Conservation (phyloP, 30 jellyfish, hydroid and myxozoan species). For the Turritopsis dohrnii region DNA sequence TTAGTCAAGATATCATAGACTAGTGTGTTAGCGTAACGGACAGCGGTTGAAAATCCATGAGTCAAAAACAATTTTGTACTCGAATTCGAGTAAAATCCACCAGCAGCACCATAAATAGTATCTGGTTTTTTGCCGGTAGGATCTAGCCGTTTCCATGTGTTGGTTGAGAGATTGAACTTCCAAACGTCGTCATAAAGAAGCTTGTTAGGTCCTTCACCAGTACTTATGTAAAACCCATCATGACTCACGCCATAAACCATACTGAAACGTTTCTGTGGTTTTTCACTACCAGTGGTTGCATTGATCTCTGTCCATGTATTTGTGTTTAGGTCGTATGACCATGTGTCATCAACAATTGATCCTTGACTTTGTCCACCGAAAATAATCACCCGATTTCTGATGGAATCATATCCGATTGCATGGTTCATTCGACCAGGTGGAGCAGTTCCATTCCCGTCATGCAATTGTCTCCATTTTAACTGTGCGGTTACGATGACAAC, state of each 20-base stretch:
- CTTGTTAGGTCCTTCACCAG: slow-evolving; percentile 37
- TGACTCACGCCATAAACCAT: slow-evolving; percentile 28
- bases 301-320: slow-evolving; percentile 27
- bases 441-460: slow-evolving; percentile 17
- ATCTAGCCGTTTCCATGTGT: slow-evolving; percentile 33
- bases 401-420: slow-evolving; percentile 45
- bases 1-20: slow-evolving; percentile 17
- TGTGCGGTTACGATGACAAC: slow-evolving; percentile 12
- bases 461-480: slow-evolving; percentile 40
- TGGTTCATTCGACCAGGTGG: slow-evolving; percentile 47
- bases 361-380: slow-evolving; percentile 47
- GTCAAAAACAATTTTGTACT: slow-evolving; percentile 22
- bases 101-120: slow-evolving; percentile 32
- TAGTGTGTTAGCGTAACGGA: slow-evolving; percentile 28
- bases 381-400: slow-evolving; percentile 20
- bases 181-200: slow-evolving; percentile 28
- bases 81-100: slow-evolving; percentile 39
- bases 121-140: slow-evolving; percentile 28
- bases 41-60: slow-evolving; percentile 48
- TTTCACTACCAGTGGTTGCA: slow-evolving; percentile 11
- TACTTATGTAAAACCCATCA: slow-evolving; percentile 22
- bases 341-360: slow-evolving; percentile 36
- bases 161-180: slow-evolving; percentile 33
- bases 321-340: slow-evolving; percentile 34
- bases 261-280: slow-evolving; percentile 43